A percentile compares a stretch with the other conserved stretches of the same genome.
Conservation (phyloP, 2,888 invertebrate genomes). For the Athripsodes cinereus region DNA sequence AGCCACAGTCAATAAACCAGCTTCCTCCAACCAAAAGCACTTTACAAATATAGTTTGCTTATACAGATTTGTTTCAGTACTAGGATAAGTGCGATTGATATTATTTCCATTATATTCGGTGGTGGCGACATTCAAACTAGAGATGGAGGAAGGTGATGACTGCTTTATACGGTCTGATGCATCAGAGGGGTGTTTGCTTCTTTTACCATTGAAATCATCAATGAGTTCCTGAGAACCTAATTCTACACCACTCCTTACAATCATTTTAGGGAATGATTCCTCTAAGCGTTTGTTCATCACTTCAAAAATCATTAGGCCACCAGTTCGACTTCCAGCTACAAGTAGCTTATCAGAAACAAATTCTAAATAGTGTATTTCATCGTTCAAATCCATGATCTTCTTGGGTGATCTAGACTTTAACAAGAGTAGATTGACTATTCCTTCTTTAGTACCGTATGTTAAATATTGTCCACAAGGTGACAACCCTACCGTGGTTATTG, state of each 20-base stretch:
- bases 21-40: slow-evolving; percentile 37
- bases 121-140: slow-evolving; percentile 12
- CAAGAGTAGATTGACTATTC: slow-evolving; percentile 41
- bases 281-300: slow-evolving; percentile 22
- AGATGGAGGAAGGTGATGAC: slow-evolving; percentile 15
- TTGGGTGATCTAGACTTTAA: slow-evolving; percentile 37
- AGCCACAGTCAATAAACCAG: slow-evolving; percentile 41
- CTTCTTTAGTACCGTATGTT: slow-evolving; percentile 44
- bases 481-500: slow-evolving; percentile 44
- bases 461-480: slow-evolving; percentile 48
- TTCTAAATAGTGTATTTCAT: slow-evolving; percentile 37
- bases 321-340: slow-evolving; percentile 42
- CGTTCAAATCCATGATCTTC: slow-evolving; percentile 41
- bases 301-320: slow-evolving; percentile 39
- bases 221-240: slow-evolving; percentile 47
- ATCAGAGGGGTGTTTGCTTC: neutral
- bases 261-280: slow-evolving; percentile 41
- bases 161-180: slow-evolving; percentile 5
- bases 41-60: slow-evolving; percentile 37
- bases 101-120: slow-evolving; percentile 27
- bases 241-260: slow-evolving; percentile 39
- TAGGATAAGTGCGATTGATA: slow-evolving; percentile 35
- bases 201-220: slow-evolving; percentile 41
- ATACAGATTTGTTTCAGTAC: slow-evolving; percentile 34
- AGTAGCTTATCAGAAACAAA: slow-evolving; percentile 38